Evolutionary conservation across 2,888 invertebrate genomes (phyloP), one percentile per base, ranked within the genome.

Genomic region (Branchipolynoe longqiensis): DNA sequence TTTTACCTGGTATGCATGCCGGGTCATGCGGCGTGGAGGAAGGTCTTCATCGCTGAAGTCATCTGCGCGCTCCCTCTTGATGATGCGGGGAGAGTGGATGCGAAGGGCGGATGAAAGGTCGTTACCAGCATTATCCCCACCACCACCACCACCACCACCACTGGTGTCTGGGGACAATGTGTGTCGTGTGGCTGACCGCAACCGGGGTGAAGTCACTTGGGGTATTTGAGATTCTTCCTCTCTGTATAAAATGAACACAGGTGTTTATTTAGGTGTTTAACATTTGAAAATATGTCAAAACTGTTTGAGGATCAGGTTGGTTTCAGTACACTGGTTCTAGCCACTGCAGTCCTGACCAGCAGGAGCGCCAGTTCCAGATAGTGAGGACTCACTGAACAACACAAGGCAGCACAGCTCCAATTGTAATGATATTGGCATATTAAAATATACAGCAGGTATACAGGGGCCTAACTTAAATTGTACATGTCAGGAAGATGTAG

Each of bases 81-180:
- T 73, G n/a, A 88, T 82, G 82, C 89, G 89, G 18, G 90, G 90
- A 14, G 90, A 90, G 31, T 90, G 86, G 81, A 88, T 89, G 0
- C 90, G 90, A 73, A 90, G 83, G 84, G 90, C 90, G 33, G 90
- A 89, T 14, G 89, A 89, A 1, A 89, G 87, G 58, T 91, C 90
- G 38, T 73, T 36, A 4, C 33, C 14, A 3, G 33, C 48, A n/a
- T n/a, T n/a, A 12, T 56, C 56, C 3, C 56, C 56, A 56, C 56
- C 56, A 25, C 62, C 62, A 48, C 48, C 48, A 18, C 48, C 48
- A 8, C 48, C 48, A 18, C 48, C 18, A 1, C 2, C 22, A 62
- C 12, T n/a, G 22, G 48, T 48, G 1, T 78, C 40, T 0, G 83
- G 83, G 12, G 83, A 62, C 31, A 40, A 22, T 0, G 83, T 25